Conservation (phyloP, 2,113 vertebrate genomes). For the Mormoops blainvillei region DNA sequence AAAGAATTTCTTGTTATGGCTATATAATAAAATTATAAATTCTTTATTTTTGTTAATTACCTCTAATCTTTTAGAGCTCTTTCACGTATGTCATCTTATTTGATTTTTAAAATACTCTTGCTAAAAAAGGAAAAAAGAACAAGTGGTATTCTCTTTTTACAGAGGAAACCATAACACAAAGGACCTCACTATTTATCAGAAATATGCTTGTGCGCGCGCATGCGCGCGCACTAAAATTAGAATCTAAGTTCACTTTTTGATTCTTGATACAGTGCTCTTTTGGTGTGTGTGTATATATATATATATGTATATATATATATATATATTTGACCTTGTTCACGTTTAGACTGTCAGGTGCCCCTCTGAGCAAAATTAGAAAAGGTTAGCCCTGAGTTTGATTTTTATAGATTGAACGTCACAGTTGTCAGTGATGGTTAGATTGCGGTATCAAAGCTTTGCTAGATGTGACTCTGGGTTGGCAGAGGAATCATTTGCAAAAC, state of each 20-base stretch:
- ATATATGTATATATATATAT: background rate
- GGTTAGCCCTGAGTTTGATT: background rate
- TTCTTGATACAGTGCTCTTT: background rate
- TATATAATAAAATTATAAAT: background rate
- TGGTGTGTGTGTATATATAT: too few species aligned
- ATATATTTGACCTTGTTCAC: background rate
- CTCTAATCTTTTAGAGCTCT: constrained; percentile 4
- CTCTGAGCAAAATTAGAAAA: background rate
- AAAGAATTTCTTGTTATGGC: background rate
- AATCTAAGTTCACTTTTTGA: background rate
- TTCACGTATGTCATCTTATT: background rate
- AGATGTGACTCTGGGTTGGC: background rate
- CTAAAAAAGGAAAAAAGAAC: background rate
- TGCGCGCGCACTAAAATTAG: background rate
- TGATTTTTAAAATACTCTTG: background rate
- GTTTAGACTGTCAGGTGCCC: background rate
- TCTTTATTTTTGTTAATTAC: background rate
- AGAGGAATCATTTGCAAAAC: background rate
- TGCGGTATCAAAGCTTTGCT: background rate
- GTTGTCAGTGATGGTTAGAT: background rate
- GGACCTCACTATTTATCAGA: background rate
- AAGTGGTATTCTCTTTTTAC: background rate
- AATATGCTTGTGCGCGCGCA: too few species aligned
- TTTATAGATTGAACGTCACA: background rate
- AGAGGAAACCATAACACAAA: background rate